These are phyloP conservation scores for Geotrypetes seraphini DNA, from an alignment of 2,797 vertebrate genomes.

Conservation along the genomic window DNA sequence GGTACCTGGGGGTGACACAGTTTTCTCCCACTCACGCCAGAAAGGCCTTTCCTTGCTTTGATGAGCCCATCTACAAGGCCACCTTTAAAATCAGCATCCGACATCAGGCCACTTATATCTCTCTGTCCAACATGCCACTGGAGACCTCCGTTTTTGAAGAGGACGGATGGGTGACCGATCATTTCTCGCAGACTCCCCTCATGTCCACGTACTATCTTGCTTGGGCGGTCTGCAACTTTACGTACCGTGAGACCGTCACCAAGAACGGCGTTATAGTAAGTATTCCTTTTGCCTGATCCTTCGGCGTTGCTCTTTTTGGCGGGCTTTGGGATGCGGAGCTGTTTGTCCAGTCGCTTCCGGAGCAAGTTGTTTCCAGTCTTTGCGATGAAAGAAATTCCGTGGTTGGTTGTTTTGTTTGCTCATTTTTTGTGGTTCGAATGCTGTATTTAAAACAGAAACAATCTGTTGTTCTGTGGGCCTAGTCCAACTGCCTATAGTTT, in stretches of 20 bases:
- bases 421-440: too few species aligned
- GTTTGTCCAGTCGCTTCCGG: too few species aligned
- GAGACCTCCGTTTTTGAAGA: slow-evolving; percentile 67
- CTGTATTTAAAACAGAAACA: too few species aligned
- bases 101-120: slow-evolving; percentile 75
- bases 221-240: slow-evolving; percentile 90
- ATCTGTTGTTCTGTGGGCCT: too few species aligned
- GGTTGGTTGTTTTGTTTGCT: too few species aligned
- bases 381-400: too few species aligned
- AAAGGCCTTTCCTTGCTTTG: slow-evolving; percentile 83
- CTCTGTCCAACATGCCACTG: slow-evolving; percentile 84
- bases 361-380: too few species aligned
- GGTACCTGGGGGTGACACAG: slow-evolving; percentile 79
- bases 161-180: slow-evolving; percentile 74
- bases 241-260: slow-evolving; percentile 70
- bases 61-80: slow-evolving; percentile 80
- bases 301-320: too few species aligned
- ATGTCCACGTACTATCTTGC: slow-evolving; percentile 90
- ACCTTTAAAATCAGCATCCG: slow-evolving; percentile 80
- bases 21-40: slow-evolving; percentile 84
- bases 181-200: slow-evolving; percentile 77
- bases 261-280: slow-evolving; percentile 74
- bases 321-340: too few species aligned
- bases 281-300: slow-evolving; percentile 18
- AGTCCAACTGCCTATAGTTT: too few species aligned